Evolutionary conservation across 2,797 vertebrate species (phyloP).

Genomic region (Sebastes matsubarae): DNA sequence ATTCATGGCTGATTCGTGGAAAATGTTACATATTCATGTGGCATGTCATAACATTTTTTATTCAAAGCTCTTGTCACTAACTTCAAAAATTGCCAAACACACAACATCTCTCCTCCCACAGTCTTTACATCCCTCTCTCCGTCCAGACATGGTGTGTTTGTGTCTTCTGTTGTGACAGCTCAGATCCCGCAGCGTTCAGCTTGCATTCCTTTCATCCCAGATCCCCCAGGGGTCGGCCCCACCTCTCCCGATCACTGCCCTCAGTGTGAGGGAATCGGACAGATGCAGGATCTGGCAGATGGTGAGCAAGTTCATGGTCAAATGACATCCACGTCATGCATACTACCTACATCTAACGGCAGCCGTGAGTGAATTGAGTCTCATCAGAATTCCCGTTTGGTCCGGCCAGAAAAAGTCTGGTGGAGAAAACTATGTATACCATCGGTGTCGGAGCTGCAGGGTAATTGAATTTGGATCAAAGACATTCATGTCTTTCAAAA

Average conservation of each 20-base stretch:
- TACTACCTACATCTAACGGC: conserved; percentile 2
- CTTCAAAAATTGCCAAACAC: conserved; percentile 24
- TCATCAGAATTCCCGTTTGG: background rate
- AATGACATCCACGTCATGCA: conserved; percentile 30
- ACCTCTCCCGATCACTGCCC: conserved; percentile 33
- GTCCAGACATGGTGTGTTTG: conserved; percentile 40
- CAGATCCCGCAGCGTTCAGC: conserved; percentile 59
- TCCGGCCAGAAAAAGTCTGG: background rate
- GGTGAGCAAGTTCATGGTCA: conserved; percentile 50
- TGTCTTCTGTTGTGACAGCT: conserved; percentile 76
- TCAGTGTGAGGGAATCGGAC: conserved; percentile 67
- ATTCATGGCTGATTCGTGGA: conserved; percentile 37
- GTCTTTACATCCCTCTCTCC: background rate
- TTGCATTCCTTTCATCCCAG: conserved; percentile 75
- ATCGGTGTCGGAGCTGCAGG: conserved; percentile 26
- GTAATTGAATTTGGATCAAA: conserved; percentile 79
- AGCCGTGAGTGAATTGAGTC: background rate
- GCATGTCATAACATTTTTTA: conserved; percentile 20
- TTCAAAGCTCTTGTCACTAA: conserved; percentile 13
- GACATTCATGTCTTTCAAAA: conserved; percentile 61
- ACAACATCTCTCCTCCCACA: conserved; percentile 4
- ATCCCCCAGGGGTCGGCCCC: conserved; percentile 47
- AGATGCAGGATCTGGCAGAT: conserved; percentile 74
- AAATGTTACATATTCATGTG: conserved; percentile 42
- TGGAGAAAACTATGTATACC: conserved; percentile 6